Base-by-base conservation (phyloP, 2,888 invertebrate species). In the Odiellus spinosus region DNA sequence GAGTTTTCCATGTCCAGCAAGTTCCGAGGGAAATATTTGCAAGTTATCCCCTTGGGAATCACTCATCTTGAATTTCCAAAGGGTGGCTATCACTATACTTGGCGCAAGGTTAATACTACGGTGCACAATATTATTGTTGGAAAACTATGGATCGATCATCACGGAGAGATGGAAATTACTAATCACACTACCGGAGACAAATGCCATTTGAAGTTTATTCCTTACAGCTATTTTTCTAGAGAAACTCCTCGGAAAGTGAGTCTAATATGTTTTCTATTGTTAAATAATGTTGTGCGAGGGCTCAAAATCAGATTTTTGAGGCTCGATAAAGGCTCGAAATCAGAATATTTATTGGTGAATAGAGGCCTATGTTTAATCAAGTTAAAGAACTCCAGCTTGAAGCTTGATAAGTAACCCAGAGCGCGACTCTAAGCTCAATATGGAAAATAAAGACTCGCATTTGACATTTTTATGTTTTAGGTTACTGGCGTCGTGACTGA, bases 1-100 rank as follows among this genome's bases (percentile, higher is more conserved):
- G 98, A 98, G 71, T 96, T 98, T 71, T 90, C 93, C 40, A 95
- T 98, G 93, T 87, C 91, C 50, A 91, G 90, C 63, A 96, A 96
- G 72, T 98, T 98, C 70, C 76, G 98, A 52, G 98, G 98, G 56
- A 96, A 96, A 73, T 98, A 96, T 71, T 77, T 98, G 53, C 69
- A 67, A 53, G 49, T 57, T 21, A 73, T 74, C 49, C 75, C 76
- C n/a, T 63, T 76, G 52, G 78, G 77, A 35, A 73, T 71, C 41
- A 71, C 75, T 38, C 77, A 78, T 63, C 64, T 78, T 49, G 63
- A 67, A 39, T 77, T 78, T 61, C 62, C 60, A 21, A 59, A 62
- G 34, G 61, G 64, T 45, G 69, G 70, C 64, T 50, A 56, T 67
- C 87, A 87, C 64, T 99, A 88, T 71, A 85, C 91, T 6, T 99